Evolutionary conservation across 2,113 vertebrate species (phyloP), one percentile per base, ranked within the genome.

Genomic region (Thermophis baileyi): DNA sequence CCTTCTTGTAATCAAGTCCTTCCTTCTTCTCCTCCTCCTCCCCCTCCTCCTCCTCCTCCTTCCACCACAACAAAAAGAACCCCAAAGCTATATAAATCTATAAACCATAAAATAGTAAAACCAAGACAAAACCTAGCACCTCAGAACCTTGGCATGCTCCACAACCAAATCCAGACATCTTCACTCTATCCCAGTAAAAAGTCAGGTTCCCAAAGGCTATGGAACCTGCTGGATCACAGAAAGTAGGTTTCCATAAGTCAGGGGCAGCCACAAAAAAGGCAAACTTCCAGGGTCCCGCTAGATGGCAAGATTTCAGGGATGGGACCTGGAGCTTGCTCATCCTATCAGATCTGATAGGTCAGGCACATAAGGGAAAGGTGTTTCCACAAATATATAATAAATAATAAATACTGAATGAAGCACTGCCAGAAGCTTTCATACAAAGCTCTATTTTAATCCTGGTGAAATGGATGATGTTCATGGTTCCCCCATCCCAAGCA

Each of bases 401-500:
- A 24, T 1, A 30, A 40, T 14, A 90, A 55, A 60, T 0, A 0
- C 49, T 92, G 51, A 55, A 16, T 20, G 6, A 90, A 85, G 88
- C 11, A 63, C 8, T 27, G 6, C 14, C 27, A 16, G 11, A 91
- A 3, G 92, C 54, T 12, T 4, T 46, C 14, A 51, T 0, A 0
- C 14, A 91, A 40, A 18, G 6, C 50, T 53, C 85, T 24, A 55
- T 0, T 0, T 2, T 0, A 69, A 54, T 4, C 0, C 20, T 74
- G 89, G 35, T 11, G 69, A 92, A 89, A 91, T 74, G 94, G 90
- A 55, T 87, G 20, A 0, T 0, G 85, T 6, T 90, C 11, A 1
- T 81, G 63, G 11, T 74, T 74, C 1, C 91, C 92, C 30, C 3
- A 55, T 0, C 24, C 30, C 69, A 74, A 74, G n/a, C n/a, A 74